Percentiles rank a stretch among this genome's conserved stretches.
These are phyloP conservation scores for Reinhardtius hippoglossoides DNA, from an alignment of 2,113 vertebrate genomes.

Conservation along the genomic window DNA sequence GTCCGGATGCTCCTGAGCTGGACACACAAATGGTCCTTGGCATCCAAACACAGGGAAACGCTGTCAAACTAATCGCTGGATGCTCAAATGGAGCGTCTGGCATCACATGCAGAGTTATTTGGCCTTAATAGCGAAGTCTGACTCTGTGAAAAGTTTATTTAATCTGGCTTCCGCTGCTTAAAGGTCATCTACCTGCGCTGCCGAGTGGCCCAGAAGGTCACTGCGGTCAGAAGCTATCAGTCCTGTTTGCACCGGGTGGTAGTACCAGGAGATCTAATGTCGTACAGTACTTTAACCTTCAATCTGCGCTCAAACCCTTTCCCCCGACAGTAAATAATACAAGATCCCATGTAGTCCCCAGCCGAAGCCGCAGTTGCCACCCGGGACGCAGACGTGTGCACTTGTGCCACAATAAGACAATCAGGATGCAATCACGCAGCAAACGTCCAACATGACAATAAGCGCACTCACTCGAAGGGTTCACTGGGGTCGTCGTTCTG, in stretches of 20 bases:
- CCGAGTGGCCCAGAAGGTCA: background rate
- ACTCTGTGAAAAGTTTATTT: slow-evolving; percentile 19
- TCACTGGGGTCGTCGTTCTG: slow-evolving; percentile 93
- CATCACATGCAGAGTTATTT: slow-evolving; percentile 26
- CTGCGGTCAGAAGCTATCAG: background rate
- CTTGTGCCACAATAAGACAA: slow-evolving; percentile 2
- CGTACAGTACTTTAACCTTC: too few species aligned
- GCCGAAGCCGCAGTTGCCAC: too few species aligned
- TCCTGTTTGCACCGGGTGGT: background rate
- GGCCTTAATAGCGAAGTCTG: slow-evolving; percentile 13
- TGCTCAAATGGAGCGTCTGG: slow-evolving; percentile 23
- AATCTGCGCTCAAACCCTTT: too few species aligned
- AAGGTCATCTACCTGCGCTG: slow-evolving; percentile 14
- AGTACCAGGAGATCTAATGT: background rate
- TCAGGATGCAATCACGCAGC: background rate
- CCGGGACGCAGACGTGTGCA: too few species aligned
- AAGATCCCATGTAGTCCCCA: too few species aligned
- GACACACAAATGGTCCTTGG: slow-evolving; percentile 28
- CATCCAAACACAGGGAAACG: slow-evolving; percentile 7
- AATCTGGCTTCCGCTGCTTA: slow-evolving; percentile 9
- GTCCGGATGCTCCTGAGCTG: too few species aligned
- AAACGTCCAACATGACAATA: background rate
- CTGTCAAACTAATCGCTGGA: slow-evolving; percentile 19
- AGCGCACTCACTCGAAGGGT: slow-evolving; percentile 92
- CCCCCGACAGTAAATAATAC: too few species aligned